These are phyloP conservation scores for Psephotus haematonotus DNA, from an alignment of 2,113 vertebrate species.

Conservation along the genomic window DNA sequence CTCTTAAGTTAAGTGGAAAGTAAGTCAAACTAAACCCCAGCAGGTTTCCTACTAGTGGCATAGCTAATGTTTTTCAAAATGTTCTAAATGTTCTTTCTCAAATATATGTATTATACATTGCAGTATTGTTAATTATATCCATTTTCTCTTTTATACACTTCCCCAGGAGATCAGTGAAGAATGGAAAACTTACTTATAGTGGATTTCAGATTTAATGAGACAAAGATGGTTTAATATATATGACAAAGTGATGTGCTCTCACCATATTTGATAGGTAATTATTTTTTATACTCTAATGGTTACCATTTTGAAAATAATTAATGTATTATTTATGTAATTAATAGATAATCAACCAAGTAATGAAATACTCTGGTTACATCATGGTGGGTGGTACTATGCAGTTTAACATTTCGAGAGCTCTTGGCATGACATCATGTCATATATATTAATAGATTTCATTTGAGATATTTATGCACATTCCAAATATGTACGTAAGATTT, in stretches of 20 bases:
- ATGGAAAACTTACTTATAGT: slow-evolving; percentile 54
- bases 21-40: slow-evolving; percentile 61
- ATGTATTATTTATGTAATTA: slow-evolving; percentile 53
- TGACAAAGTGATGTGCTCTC: slow-evolving; percentile 23
- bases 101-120: slow-evolving; percentile 57
- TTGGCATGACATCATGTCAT: background rate
- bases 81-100: slow-evolving; percentile 53
- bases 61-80: slow-evolving; percentile 60
- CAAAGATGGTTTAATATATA: slow-evolving; percentile 46
- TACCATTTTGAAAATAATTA: slow-evolving; percentile 56
- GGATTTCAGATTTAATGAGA: slow-evolving; percentile 67
- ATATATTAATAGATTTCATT: background rate
- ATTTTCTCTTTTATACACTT: slow-evolving; percentile 59
- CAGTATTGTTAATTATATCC: slow-evolving; percentile 62
- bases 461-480: background rate
- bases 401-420: background rate
- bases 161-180: slow-evolving; percentile 59
- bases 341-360: slow-evolving; percentile 8
- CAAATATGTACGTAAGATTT: background rate
- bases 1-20: slow-evolving; percentile 54
- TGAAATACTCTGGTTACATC: background rate
- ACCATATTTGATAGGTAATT: slow-evolving; percentile 41
- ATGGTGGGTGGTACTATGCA: background rate
- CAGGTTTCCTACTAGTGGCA: slow-evolving; percentile 48
- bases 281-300: slow-evolving; percentile 55